phyloP scores from a whole-genome alignment of 2,888 invertebrate genomes.

The Steinernema scapterisci region DNA sequence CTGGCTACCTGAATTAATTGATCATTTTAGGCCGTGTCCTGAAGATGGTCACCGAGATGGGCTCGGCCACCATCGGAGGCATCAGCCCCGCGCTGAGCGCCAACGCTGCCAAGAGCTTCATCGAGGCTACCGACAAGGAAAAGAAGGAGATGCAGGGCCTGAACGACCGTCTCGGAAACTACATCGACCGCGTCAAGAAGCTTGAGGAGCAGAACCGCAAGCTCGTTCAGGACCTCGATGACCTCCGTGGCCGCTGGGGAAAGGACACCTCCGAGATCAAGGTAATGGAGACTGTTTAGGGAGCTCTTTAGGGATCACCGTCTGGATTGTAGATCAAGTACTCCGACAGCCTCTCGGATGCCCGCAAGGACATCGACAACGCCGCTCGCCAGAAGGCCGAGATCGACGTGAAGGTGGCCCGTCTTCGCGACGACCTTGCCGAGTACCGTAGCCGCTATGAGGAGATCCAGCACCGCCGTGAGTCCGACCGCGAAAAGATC shows the following conservation, averaged over 20 bases:
- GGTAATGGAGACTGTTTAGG: conserved; percentile 39
- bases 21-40: conserved; percentile 63
- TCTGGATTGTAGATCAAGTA: conserved; percentile 66
- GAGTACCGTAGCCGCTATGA: conserved; percentile 67
- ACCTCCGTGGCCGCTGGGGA: conserved; percentile 66
- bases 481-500: conserved; percentile 65
- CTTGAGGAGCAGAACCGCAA: conserved; percentile 67
- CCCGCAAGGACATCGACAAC: conserved; percentile 70
- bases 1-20: background rate
- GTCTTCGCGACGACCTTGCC: conserved; percentile 70
- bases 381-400: conserved; percentile 70
- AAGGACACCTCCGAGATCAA: conserved; percentile 67
- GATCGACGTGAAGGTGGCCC: conserved; percentile 70
- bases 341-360: conserved; percentile 71
- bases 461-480: conserved; percentile 63
- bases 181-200: conserved; percentile 71
- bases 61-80: conserved; percentile 65
- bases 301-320: background rate
- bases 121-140: conserved; percentile 69
- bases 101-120: conserved; percentile 66
- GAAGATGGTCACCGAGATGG: conserved; percentile 68
- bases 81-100: conserved; percentile 66
- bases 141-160: conserved; percentile 70
- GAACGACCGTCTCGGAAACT: conserved; percentile 72
- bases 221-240: conserved; percentile 66